These are phyloP conservation scores for Ochotona curzoniae DNA, from an alignment of 2,113 vertebrate species.

Conservation along the genomic window DNA sequence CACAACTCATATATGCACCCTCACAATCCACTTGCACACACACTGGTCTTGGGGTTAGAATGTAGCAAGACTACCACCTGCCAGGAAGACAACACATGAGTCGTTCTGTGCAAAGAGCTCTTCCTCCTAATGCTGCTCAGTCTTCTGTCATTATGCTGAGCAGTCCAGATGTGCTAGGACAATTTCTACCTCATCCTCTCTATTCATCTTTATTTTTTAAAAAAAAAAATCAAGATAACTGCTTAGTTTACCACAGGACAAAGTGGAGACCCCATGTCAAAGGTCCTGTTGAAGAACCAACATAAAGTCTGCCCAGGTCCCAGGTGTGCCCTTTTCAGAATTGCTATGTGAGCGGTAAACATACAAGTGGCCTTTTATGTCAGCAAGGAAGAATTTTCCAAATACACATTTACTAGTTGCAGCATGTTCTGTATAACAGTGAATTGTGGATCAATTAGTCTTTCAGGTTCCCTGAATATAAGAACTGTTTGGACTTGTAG, in stretches of 20 bases:
- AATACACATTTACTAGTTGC: neutral
- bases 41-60: neutral
- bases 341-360: neutral
- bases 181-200: neutral
- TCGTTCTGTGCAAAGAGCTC: neutral
- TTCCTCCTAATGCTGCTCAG: neutral
- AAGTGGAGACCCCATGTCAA: neutral
- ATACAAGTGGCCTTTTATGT: neutral
- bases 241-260: neutral
- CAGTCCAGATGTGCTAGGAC: neutral
- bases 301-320: rapidly evolving
- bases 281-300: neutral
- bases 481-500: neutral
- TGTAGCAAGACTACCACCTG: neutral
- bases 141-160: neutral
- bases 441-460: constrained; percentile 12
- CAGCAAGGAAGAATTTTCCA: neutral
- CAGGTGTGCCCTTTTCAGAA: neutral
- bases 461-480: neutral
- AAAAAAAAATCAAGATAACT: neutral
- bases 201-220: neutral
- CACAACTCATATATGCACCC: too few species aligned
- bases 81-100: neutral
- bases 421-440: neutral
- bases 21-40: neutral